Evolutionary conservation across 1,140 invertebrate genomes (phyloP), one percentile per base, ranked within the genome.

Genomic region (Trachelipus rathkii): DNA sequence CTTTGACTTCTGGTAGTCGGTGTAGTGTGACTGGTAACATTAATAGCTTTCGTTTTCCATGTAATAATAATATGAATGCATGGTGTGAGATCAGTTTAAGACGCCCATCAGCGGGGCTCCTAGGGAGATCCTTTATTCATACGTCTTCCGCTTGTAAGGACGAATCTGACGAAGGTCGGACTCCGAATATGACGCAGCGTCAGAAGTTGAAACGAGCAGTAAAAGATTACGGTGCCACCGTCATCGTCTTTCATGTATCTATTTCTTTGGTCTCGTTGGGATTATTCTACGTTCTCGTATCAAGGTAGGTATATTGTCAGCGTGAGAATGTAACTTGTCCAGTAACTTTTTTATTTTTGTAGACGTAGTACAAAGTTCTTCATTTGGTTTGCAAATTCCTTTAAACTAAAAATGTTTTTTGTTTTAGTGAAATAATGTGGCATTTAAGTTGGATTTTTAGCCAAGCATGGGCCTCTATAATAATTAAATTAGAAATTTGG

Each of bases 181-280:
- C 11, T 15, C 50, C 50, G 19, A 60, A 60, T 13, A 15, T 60
- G 8, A 60, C 50, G 1, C 50, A 60, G 19, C 11, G 87, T 84
- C 87, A 90, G 72, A 91, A 89, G 86, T 85, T 97, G 21, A 93
- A 93, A 87, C 88, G 87, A 78, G 90, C 94, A 66, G 87, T 95
- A 4, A 91, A 90, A 84, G 93, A 96, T 75, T 98, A 97, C 87
- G 95, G 95, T 78, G 87, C 89, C 11, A 95, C 93, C 46, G 92
- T 96, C 71, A 87, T 96, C 69, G 89, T 93, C 43, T 96, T 97
- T 86, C 95, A 97, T 87, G 86, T 96, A 69, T 85, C 87, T 67
- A 92, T 96, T 77, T 96, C 95, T 10, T 84, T 97, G 46, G 84
- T 91, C 45, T 96, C 94, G 19, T 88, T 98, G 69, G 94, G 93